Evolutionary conservation across 2,797 vertebrate genomes (phyloP), one percentile per base, ranked within the genome.

Genomic region (Sebastiscus tertius): DNA sequence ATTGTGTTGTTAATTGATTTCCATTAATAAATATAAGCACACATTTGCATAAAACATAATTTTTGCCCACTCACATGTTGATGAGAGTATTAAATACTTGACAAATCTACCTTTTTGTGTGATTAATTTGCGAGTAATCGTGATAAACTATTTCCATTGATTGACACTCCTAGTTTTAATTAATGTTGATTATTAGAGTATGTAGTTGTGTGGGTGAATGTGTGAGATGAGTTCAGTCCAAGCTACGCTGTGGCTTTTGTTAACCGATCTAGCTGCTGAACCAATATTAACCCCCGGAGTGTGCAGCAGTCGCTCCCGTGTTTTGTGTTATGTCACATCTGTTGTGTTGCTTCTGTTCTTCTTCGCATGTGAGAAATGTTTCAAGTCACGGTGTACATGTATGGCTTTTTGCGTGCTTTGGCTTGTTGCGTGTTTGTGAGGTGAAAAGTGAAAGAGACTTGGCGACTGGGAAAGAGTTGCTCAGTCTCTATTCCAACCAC

Each of bases 401-500:
- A 14, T 24, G 56, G 11, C 39, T 72, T 63, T 46, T 69, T 81
- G 34, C 78, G 3, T 76, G 81, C 76, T 77, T 84, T 67, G 39
- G 82, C 87, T 71, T 81, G 80, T 85, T 79, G 76, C 42, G 9
- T 84, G 82, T 89, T 87, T 82, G 87, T 56, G 69, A 84, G 73
- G 74, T 80, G 69, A 83, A 85, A 81, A 89, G 88, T 81, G 75
- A 85, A 87, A 90, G 80, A 93, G 81, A 83, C 87, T 77, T 8
- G 4, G 73, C 77, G 88, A 90, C 91, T 90, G 88, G 87, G 87
- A 90, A 89, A 85, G 82, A 90, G 85, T 84, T 83, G 72, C 83
- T 80, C 83, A 85, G 90, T 88, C 88, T 94, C 83, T 78, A 75
- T 91, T 90, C 85, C 88, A 95, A 92, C 93, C 93, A 87, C 91